These are phyloP conservation scores for Pangasianodon hypophthalmus DNA, from an alignment of 2,113 vertebrate species.

Conservation along the genomic window DNA sequence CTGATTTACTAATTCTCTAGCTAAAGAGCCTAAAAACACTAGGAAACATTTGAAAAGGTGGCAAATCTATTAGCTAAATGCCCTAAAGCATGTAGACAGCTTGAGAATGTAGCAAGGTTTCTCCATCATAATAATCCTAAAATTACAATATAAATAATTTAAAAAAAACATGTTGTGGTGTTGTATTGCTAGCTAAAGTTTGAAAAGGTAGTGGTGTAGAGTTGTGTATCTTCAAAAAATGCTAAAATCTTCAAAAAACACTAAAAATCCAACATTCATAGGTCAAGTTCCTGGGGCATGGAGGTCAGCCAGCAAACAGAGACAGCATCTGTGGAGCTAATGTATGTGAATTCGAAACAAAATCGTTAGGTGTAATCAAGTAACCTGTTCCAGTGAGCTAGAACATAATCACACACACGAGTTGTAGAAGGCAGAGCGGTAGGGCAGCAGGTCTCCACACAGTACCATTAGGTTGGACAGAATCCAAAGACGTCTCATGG, in stretches of 20 bases:
- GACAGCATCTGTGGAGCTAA: conserved; percentile 20
- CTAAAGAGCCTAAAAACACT: background rate
- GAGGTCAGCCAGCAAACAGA: conserved; percentile 33
- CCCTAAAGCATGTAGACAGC: background rate
- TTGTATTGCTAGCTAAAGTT: background rate
- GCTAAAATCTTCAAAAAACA: background rate
- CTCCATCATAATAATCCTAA: background rate
- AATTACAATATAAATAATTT: background rate
- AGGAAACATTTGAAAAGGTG: background rate
- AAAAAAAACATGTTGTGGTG: too few species aligned
- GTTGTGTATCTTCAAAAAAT: too few species aligned
- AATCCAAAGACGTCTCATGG: conserved; percentile 1
- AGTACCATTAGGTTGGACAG: background rate
- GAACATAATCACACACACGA: background rate
- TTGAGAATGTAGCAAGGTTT: background rate
- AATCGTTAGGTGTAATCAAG: conserved; percentile 41
- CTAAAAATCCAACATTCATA: conserved; percentile 10
- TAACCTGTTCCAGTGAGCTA: background rate
- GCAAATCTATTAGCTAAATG: too few species aligned
- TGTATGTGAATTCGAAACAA: background rate
- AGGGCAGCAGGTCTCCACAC: conserved; percentile 24
- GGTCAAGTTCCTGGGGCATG: conserved; percentile 35
- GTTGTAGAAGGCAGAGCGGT: background rate
- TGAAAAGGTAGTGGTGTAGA: background rate
- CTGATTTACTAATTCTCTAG: background rate